Conservation (phyloP, 2,797 vertebrate genomes). For the Xyrichtys novacula region DNA sequence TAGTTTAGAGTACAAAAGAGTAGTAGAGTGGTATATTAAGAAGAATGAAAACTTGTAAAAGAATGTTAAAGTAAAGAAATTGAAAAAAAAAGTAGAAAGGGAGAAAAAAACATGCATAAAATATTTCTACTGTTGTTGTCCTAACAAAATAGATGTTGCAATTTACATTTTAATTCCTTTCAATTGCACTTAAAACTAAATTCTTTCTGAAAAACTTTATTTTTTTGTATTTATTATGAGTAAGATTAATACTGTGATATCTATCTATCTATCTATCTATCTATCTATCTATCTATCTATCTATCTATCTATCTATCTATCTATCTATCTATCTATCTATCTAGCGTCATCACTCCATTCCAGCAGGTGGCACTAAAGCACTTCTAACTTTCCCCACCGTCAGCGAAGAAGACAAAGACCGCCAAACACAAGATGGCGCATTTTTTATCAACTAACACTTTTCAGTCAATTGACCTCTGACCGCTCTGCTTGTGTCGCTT, state of each 20-base stretch:
- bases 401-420: neutral
- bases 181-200: too few species aligned
- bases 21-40: too few species aligned
- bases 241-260: neutral
- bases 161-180: neutral
- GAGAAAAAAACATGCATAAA: too few species aligned
- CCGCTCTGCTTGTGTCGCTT: constrained; percentile 31
- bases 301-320: constrained; percentile 16
- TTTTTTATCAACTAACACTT: neutral
- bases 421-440: constrained; percentile 67
- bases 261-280: constrained; percentile 6
- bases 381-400: neutral
- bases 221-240: too few species aligned
- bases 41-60: too few species aligned
- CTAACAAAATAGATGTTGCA: too few species aligned
- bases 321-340: neutral
- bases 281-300: constrained; percentile 4
- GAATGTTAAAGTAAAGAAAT: too few species aligned
- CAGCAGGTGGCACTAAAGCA: neutral
- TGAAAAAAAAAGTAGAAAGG: too few species aligned
- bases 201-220: too few species aligned
- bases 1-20: too few species aligned
- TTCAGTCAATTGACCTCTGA: constrained; percentile 61
- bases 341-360: neutral
- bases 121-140: too few species aligned